Base-by-base conservation (phyloP, 2,797 vertebrate genomes). In the Masticophis lateralis region DNA sequence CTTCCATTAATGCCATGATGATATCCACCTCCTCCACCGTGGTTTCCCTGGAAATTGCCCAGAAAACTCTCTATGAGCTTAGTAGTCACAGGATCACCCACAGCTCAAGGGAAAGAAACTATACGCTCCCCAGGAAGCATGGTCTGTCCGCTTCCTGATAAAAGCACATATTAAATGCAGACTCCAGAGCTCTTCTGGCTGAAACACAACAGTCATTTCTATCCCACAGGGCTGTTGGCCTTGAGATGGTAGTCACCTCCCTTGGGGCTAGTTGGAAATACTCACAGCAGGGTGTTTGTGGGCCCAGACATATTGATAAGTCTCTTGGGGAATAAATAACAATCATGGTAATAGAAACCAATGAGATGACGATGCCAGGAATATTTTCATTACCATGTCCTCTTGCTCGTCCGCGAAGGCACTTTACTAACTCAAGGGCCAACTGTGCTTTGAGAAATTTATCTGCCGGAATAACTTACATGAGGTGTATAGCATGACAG, bases 1-100 rank as follows among this genome's bases (percentile, higher is more conserved):
- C 94, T 96, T 96, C 96, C 93, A 96, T 96, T 94, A 95, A 94
- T 57, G 83, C 89, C 25, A 55, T 51, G 57, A 90, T 13, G 10
- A 63, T 32, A 1, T 22, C 60, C 8, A 18, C 32, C 56, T 86
- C 83, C 16, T n/a, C 12, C 59, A 79, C 12, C 22, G 27, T 83
- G 86, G 61, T 87, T 8, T 14, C 53, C 43, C 90, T 86, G 57
- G 86, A 87, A 93, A 87, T 69, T 5, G 12, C 56, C 57, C 92
- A 83, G 87, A 92, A 83, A 89, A 22, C 11, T 2, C 4, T 47
- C 28, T 6, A 53, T 87, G 83, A 7, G 60, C 79, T n/a, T 10
- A n/a, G 32, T 55, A 69, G 6, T 20, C 28, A 59, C 25, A 11
- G 18, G 66, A 56, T 53, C 22, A 83, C 5, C 74, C 5, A 56